Evolutionary conservation across 2,113 vertebrate genomes (phyloP).

Genomic region (Paedocypris sp.): DNA sequence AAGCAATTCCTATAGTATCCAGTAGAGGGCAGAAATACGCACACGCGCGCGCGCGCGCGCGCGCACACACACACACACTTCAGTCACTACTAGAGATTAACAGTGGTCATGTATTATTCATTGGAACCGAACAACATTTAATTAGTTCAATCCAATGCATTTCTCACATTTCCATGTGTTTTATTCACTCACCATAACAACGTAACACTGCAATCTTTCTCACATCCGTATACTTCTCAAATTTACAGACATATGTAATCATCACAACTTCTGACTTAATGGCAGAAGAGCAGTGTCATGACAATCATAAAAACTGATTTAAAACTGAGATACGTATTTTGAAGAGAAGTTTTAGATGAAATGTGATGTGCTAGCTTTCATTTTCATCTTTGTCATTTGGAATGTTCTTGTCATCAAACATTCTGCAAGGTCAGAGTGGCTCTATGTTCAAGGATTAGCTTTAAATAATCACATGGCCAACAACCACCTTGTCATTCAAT

Average conservation of each 20-base stretch:
- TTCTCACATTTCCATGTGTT: neutral
- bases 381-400: neutral
- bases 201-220: neutral
- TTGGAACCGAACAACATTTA: neutral
- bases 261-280: neutral
- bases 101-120: neutral
- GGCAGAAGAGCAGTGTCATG: neutral
- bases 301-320: neutral
- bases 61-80: too few relatives aligned
- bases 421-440: slow-evolving; percentile 6
- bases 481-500: neutral
- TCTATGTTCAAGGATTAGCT: slow-evolving; percentile 19
- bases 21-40: slow-evolving; percentile 45
- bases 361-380: neutral
- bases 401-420: neutral
- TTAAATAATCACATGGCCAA: neutral
- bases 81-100: neutral
- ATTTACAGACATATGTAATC: neutral
- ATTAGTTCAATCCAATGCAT: neutral
- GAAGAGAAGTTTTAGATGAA: too few relatives aligned
- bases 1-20: slow-evolving; percentile 21
- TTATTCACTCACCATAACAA: slow-evolving; percentile 9
- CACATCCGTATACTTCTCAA: neutral
- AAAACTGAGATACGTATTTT: too few relatives aligned
- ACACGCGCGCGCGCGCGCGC: too few relatives aligned